Evolutionary conservation across 2,888 invertebrate genomes (phyloP).

Genomic region (Portevinia maculata): DNA sequence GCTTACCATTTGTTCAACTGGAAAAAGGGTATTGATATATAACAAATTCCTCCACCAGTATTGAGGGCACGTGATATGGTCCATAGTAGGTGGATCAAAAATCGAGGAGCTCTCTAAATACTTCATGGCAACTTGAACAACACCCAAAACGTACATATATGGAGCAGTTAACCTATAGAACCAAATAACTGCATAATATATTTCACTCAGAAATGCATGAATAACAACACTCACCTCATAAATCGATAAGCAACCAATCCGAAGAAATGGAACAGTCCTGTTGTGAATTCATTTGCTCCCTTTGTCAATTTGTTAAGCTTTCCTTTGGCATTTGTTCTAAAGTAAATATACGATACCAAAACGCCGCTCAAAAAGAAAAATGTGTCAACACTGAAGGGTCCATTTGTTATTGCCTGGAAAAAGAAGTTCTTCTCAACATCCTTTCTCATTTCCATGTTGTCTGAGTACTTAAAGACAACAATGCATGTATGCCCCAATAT

Average conservation of each 20-base stretch:
- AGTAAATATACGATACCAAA: slow-evolving; percentile 92
- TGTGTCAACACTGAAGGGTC: slow-evolving; percentile 91
- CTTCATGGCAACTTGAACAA: slow-evolving; percentile 93
- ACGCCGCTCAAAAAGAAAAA: slow-evolving; percentile 93
- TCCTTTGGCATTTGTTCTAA: slow-evolving; percentile 90
- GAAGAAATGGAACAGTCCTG: slow-evolving; percentile 88
- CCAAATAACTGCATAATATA: slow-evolving; percentile 36
- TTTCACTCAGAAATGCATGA: neutral
- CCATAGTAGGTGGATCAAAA: slow-evolving; percentile 92
- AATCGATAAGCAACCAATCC: slow-evolving; percentile 91
- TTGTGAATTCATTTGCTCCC: slow-evolving; percentile 86
- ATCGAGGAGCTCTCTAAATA: slow-evolving; percentile 92
- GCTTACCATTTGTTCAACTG: slow-evolving; percentile 92
- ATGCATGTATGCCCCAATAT: slow-evolving; percentile 90
- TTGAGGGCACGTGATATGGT: slow-evolving; percentile 91
- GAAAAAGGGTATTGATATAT: slow-evolving; percentile 93
- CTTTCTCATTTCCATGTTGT: slow-evolving; percentile 89
- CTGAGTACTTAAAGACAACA: slow-evolving; percentile 92
- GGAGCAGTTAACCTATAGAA: slow-evolving; percentile 89
- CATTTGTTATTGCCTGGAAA: slow-evolving; percentile 91
- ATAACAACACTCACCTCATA: slow-evolving; percentile 85
- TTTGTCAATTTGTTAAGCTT: slow-evolving; percentile 87
- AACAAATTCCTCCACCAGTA: slow-evolving; percentile 95
- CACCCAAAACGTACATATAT: slow-evolving; percentile 91
- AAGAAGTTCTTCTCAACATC: slow-evolving; percentile 90